Conservation (phyloP, 2,113 vertebrate genomes). For the Noturus placidus region DNA sequence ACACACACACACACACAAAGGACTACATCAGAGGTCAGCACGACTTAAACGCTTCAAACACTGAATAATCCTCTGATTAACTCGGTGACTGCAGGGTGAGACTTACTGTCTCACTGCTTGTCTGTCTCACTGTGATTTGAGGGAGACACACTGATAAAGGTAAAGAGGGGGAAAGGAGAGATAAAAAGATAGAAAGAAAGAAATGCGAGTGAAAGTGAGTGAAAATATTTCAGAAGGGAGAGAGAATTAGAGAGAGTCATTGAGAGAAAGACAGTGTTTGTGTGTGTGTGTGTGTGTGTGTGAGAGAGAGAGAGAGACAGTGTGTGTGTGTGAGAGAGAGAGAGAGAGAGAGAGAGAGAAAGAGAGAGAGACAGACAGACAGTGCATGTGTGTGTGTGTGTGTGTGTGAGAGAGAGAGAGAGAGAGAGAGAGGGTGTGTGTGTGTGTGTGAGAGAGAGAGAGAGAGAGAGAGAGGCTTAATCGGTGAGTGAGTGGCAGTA, state of each 20-base stretch:
- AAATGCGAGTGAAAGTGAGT: background rate
- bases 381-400: too few species aligned
- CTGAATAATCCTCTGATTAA: slow-evolving; percentile 5
- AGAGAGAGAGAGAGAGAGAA: too few species aligned
- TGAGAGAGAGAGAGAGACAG: background rate
- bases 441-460: too few species aligned
- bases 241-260: background rate
- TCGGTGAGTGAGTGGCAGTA: too few species aligned
- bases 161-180: background rate
- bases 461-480: background rate
- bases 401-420: too few species aligned
- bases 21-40: background rate
- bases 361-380: too few species aligned
- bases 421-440: too few species aligned
- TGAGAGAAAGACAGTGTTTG: too few species aligned
- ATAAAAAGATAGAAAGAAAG: background rate
- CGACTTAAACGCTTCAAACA: background rate
- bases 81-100: background rate
- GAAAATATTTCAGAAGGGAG: background rate
- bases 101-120: slow-evolving; percentile 7
- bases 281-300: background rate
- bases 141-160: background rate
- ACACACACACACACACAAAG: background rate
- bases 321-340: too few species aligned
- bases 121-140: background rate